Evolutionary conservation across 2,888 invertebrate genomes (phyloP), one percentile per base, ranked within the genome.

Genomic region (Ctena decussata): DNA sequence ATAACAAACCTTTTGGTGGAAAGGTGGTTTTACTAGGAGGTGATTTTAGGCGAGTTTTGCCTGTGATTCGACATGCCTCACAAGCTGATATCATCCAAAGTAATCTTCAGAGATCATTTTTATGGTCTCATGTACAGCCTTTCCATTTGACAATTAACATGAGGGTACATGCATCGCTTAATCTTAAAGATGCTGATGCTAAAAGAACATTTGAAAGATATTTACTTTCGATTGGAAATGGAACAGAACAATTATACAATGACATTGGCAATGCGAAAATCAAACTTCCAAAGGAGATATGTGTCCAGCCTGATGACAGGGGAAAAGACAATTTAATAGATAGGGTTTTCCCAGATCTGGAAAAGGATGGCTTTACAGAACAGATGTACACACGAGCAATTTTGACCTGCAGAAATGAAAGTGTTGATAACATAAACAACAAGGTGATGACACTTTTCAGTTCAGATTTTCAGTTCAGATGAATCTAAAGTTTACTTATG

Each of bases 381-480:
- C 49, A 81, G 89, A 70, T 92, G 44, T 37, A 73, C 71, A 84
- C 87, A 60, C 35, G 88, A 76, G 84, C 89, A 72, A 92, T 93
- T 82, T 69, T 92, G 35, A 84, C 86, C 6, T 69, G 91, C 15
- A 89, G 72, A 65, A 91, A 90, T 71, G 74, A 89, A 3, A 24
- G 30, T 18, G 80, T 82, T 18, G 39, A 78, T 27, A 32, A 44
- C 21, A 77, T 89, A 35, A 89, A 89, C 57, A 41, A 76, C 3
- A 30, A 44, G 39, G 46, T 86, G n/a, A 74, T 84, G 46, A 44
- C 80, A 24, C 8, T 46, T 27, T 53, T 88, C 35, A 82, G 70
- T n/a, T n/a, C n/a, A n/a, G n/a, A n/a, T n/a, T n/a, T n/a, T n/a
- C n/a, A n/a, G n/a, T 12, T 86, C 77, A 21, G 46, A n/a, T n/a